phyloP scores from a whole-genome alignment of 2,888 invertebrate genomes.

The Cephus pygmeus region DNA sequence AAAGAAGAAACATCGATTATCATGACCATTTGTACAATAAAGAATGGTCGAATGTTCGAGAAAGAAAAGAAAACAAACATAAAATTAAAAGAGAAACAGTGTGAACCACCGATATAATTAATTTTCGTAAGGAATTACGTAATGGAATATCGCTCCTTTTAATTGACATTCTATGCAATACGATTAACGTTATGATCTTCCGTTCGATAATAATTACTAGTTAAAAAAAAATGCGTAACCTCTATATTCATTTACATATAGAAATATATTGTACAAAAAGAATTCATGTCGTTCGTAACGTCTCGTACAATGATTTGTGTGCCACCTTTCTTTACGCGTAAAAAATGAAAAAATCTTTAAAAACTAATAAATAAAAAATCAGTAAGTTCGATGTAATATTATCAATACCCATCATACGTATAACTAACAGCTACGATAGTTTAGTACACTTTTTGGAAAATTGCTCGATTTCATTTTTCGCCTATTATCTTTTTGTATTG shows the following conservation, averaged over 20 bases:
- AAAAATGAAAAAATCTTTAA: neutral
- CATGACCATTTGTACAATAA: neutral
- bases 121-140: neutral
- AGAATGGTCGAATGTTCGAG: neutral
- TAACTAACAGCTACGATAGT: neutral
- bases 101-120: neutral
- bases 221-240: neutral
- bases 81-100: neutral
- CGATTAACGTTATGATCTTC: neutral
- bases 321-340: neutral
- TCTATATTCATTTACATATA: neutral
- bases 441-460: conserved; percentile 26
- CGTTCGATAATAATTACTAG: neutral
- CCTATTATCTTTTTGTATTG: conserved; percentile 34
- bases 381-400: neutral
- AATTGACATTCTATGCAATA: neutral
- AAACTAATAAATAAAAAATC: neutral
- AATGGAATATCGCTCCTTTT: neutral
- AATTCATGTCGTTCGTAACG: neutral
- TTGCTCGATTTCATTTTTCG: conserved; percentile 23
- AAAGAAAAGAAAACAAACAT: neutral
- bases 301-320: neutral
- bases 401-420: neutral
- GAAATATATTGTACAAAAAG: neutral
- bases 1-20: neutral